Conservation (phyloP, 2,797 vertebrate species). For the Semotilus atromaculatus region DNA sequence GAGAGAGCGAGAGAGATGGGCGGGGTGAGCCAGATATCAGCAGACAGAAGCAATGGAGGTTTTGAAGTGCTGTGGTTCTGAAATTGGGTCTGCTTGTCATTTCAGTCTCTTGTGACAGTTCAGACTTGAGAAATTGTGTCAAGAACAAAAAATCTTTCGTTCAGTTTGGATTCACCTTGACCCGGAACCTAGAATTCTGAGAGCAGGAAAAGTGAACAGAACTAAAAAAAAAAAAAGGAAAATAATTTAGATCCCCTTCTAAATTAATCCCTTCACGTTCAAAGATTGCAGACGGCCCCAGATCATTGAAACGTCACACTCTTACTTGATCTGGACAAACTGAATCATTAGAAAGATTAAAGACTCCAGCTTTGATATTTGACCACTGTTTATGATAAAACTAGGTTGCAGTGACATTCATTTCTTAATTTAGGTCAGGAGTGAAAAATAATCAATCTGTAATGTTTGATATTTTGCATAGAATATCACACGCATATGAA, state of each 20-base stretch:
- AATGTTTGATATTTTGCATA: too few relatives aligned
- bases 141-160: constrained; percentile 50
- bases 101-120: constrained; percentile 59
- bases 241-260: neutral
- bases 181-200: constrained; percentile 39
- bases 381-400: too few relatives aligned
- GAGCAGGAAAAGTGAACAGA: constrained; percentile 15
- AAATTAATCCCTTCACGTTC: neutral
- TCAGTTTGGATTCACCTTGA: constrained; percentile 62
- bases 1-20: constrained; percentile 8
- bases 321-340: too few relatives aligned
- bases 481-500: too few relatives aligned
- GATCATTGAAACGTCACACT: too few relatives aligned
- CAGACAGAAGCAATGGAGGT: constrained; percentile 41
- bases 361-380: too few relatives aligned
- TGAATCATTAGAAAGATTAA: too few relatives aligned
- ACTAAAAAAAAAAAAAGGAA: constrained; percentile 10
- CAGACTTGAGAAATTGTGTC: constrained; percentile 56
- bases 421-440: too few relatives aligned
- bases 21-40: constrained; percentile 35
- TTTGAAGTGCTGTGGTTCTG: constrained; percentile 32
- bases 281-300: too few relatives aligned
- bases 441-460: too few relatives aligned
- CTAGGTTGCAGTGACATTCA: too few relatives aligned
- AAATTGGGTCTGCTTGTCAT: constrained; percentile 62